Base-by-base conservation (phyloP, 2,113 vertebrate species). In the Athene cunicularia region DNA sequence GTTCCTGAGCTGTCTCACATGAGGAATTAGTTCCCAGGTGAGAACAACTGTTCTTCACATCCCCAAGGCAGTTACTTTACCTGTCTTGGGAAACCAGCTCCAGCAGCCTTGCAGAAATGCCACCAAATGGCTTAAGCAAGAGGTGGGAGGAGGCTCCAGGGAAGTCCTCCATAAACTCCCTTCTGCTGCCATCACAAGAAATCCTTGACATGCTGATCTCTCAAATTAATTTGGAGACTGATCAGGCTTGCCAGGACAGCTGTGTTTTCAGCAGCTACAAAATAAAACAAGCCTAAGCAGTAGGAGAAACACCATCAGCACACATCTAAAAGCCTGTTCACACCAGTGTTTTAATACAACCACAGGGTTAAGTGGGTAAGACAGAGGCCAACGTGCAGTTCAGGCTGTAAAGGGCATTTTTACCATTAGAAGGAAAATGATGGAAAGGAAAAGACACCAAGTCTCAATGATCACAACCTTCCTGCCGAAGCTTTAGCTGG, bases 361-460 rank as follows among this genome's bases (percentile, higher is more conserved):
- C 12, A 3, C 23, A 0, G 62, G 0, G 1, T 14, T 16, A 6
- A 27, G 37, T 0, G 58, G 28, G 6, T 1, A 12, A 72, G 53
- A 2, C 23, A 9, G 45, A 43, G 24, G 30, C 4, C 43, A 30
- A 22, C 0, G 2, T 0, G 4, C 0, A 23, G 35, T 1, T 2
- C 15, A 27, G 71, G 75, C 28, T 59, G 72, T 32, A 84, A n/a
- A 8, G 8, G 8, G 10, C 12, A 8, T 21, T 66, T 18, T 32
- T 11, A 26, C 30, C 22, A 8, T 3, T 1, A 14, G 12, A 52
- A 58, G 62, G 50, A 58, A 64, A 47, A n/a, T 1, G 22, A 33
- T 16, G 39, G 28, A 32, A 68, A 59, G 55, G 50, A 24, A 49
- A 22, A 63, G 35, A 24, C 49, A 58, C 49, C 39, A 68, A 45